phyloP scores from a whole-genome alignment of 2,797 vertebrate genomes.

The Liparis tanakae region DNA sequence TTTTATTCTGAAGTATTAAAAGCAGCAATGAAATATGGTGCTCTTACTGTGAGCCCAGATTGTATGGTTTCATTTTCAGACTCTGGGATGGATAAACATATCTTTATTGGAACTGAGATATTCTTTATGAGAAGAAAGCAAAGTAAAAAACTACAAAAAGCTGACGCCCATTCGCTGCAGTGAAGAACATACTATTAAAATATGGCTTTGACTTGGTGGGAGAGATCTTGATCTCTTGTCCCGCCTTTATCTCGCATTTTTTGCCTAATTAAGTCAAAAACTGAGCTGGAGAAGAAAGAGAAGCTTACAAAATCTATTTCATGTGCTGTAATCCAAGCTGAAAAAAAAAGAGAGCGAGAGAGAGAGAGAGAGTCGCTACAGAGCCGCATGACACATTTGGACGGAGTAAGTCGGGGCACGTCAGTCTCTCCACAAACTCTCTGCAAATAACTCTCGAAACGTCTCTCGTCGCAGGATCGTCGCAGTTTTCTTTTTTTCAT shows the following conservation, averaged over 20 bases:
- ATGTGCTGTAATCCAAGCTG: constrained; percentile 2
- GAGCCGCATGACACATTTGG: not conserved
- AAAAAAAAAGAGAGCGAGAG: not conserved
- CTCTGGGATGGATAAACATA: not conserved
- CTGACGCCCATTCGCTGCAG: not conserved
- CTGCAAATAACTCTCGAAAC: not conserved
- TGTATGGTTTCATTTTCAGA: no score
- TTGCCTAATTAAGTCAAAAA: not conserved
- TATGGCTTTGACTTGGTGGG: not conserved
- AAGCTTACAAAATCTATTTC: not conserved
- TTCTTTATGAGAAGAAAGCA: not conserved
- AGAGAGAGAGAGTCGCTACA: not conserved
- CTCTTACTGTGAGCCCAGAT: not conserved
- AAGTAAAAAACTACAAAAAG: constrained; percentile 4
- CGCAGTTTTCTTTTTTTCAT: constrained; percentile 5
- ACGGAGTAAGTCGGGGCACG: not conserved
- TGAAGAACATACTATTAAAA: not conserved
- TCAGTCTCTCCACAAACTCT: not conserved
- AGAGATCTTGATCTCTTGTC: constrained; percentile 5
- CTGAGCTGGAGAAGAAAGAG: not conserved
- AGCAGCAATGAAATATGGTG: not conserved
- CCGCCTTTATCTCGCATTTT: not conserved
- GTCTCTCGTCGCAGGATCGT: not conserved
- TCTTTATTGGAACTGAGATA: constrained; percentile 12
- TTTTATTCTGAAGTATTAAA: not conserved